Evolutionary conservation across 2,113 vertebrate species (phyloP), one percentile per base, ranked within the genome.

Genomic region (Hypocryptadius cinnamomeus): DNA sequence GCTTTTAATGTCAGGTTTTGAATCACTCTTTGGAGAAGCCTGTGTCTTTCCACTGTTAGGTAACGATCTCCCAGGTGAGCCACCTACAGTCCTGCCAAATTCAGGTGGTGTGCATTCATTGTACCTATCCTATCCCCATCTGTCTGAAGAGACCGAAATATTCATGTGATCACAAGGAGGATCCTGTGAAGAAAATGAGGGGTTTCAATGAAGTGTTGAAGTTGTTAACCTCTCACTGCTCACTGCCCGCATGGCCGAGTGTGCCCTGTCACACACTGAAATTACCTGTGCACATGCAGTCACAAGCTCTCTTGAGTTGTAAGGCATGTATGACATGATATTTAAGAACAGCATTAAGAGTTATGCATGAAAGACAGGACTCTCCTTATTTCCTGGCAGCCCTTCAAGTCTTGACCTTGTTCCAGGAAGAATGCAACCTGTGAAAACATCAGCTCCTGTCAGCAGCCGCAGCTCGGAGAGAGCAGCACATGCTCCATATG

Each of bases 381-480:
- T 37, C 31, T 89, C 51, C 50, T 83, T 27, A 56, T 80, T 93
- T 85, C 56, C 71, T 86, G 63, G 71, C 9, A 3, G 69, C 82
- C 51, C 76, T 83, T 94, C 56, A 86, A 60, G 89, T 63, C 85
- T 85, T 61, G 79, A 90, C 76, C 59, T 72, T 0, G 0, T 69
- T 92, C 73, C 82, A 95, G 79, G 85, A 89, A 54, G 74, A 77
- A 89, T 83, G 47, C 76, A 93, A 79, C 79, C 69, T 63, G 92
- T 73, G 78, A 80, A 84, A 91, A 94, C 94, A 86, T 65, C 85
- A 83, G 64, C 90, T 91, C 48, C 86, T 94, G 82, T 79, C 66
- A 79, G 79, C 90, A 79, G 0, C 12, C 37, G 3, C 71, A 83
- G 54, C 63, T 89, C 0, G 0, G 80, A 72, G 77, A 27, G 72